phyloP scores from a whole-genome alignment of 2,888 invertebrate genomes.

The Poecilus cupreus region DNA sequence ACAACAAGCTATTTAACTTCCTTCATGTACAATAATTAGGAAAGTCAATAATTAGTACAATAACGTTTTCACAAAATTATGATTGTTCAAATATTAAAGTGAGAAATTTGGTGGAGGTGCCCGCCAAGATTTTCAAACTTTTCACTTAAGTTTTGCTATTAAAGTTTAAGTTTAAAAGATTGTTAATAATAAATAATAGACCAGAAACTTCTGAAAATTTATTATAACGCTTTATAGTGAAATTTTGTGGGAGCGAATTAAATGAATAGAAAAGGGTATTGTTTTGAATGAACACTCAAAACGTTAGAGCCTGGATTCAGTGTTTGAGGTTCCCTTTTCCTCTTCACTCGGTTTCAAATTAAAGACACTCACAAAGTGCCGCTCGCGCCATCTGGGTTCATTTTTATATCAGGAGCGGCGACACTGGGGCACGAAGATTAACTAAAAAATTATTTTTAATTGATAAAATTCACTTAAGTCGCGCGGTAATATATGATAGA shows the following conservation, averaged over 20 bases:
- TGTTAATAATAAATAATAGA: neutral
- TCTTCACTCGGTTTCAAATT: slow-evolving; percentile 34
- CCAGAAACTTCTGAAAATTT: too few species aligned
- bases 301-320: neutral
- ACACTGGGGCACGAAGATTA: neutral
- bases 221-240: neutral
- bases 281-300: slow-evolving; percentile 44
- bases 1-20: too few species aligned
- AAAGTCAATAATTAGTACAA: too few species aligned
- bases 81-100: too few species aligned
- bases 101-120: too few species aligned
- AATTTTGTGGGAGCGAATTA: slow-evolving; percentile 10
- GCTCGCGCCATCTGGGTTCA: slow-evolving; percentile 29
- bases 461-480: neutral
- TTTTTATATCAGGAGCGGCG: slow-evolving; percentile 11
- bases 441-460: too few species aligned
- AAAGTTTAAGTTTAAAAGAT: too few species aligned
- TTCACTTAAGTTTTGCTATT: too few species aligned
- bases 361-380: slow-evolving; percentile 44
- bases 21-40: too few species aligned
- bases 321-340: slow-evolving; percentile 34
- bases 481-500: too few species aligned
- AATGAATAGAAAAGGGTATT: slow-evolving; percentile 33
- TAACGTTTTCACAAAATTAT: too few species aligned
- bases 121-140: too few species aligned